Base-by-base conservation (phyloP, 2,113 vertebrate species). In the Alouatta palliata region DNA sequence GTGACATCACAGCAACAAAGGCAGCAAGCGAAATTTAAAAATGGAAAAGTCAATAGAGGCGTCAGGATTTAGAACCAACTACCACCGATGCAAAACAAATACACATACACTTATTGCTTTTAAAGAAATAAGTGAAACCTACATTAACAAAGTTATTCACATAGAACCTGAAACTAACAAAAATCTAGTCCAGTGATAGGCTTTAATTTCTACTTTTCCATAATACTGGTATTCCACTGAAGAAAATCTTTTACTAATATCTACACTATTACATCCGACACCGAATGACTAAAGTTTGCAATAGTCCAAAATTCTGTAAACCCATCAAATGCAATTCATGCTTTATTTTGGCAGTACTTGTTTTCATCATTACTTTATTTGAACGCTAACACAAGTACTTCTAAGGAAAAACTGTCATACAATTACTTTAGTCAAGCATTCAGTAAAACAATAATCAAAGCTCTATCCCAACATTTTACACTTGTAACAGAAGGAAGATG, bases 1-100 rank as follows among this genome's bases (percentile, higher is more conserved):
- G 97, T 75, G 97, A 98, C 73, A 97, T 90, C 97, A 97, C 94
- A 97, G 94, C 40, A 97, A 95, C 76, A 83, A 94, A 17, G 66
- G 91, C 92, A 98, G 96, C 52, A 96, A 56, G 97, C 40, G 96
- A 98, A 91, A 97, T 90, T 86, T 80, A 96, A 96, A 98, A 98
- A 94, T 12, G 97, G 64, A 90, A 91, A 91, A 90, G 87, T 93
- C 97, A 98, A 97, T 56, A 97, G 8, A 2, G 0, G 81, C 23
- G 49, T 98, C 97, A 98, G 90, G 86, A 91, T 75, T 43, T 35
- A 91, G 71, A 87, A 82, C 32, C 43, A 95, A 37, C 43, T 92
- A 56, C 40, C 66, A 77, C 1, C 0, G 30, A 96, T 43, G 70
- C 66, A 96, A 93, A 95, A 85, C 43, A 87, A 47, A 93, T 23